Base-by-base conservation (phyloP, 2,797 vertebrate genomes). In the Gadopsis marmoratus region DNA sequence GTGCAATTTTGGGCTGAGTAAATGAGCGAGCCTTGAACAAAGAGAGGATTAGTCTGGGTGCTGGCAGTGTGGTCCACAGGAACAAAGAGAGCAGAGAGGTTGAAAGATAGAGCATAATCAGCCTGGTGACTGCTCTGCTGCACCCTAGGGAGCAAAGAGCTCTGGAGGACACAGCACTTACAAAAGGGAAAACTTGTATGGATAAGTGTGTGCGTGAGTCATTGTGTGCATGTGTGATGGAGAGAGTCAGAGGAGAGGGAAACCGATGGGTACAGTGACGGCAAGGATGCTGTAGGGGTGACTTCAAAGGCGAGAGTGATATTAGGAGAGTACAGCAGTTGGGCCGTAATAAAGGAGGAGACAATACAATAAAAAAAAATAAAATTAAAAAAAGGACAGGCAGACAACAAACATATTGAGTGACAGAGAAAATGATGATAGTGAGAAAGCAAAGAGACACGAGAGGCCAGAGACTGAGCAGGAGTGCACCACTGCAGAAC, bases 1-100 rank as follows among this genome's bases (percentile, higher is more conserved):
- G 65, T 81, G 85, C 86, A 90, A 86, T 85, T 86, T 86, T 77
- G 64, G 74, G 73, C 69, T 19, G 74, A 81, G 86, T 84, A 88
- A 91, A 93, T 84, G 82, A 90, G 86, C 86, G 73, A 74, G 74
- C 70, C 67, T 56, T 61, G 74, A 87, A 93, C 92, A 93, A 92
- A 91, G 84, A 84, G 53, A 63, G 89, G 89, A 94, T 94, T 92
- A 93, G 87, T 83, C 79, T 65, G 78, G 60, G 83, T 78, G 65
- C 85, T 89, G 82, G 63, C 79, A 87, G 79, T 90, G 89, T 86
- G 86, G 84, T 90, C 90, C 84, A 47, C 56, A 72, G 74, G 87
- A 91, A 93, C 89, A 91, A 93, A 93, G 86, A 91, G 72, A 61
- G 83, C 83, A 91, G 84, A 81, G 85, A 88, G 86, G 89, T 86